Evolutionary conservation across 2,797 vertebrate genomes (phyloP).

Genomic region (Gobio occitaniae): DNA sequence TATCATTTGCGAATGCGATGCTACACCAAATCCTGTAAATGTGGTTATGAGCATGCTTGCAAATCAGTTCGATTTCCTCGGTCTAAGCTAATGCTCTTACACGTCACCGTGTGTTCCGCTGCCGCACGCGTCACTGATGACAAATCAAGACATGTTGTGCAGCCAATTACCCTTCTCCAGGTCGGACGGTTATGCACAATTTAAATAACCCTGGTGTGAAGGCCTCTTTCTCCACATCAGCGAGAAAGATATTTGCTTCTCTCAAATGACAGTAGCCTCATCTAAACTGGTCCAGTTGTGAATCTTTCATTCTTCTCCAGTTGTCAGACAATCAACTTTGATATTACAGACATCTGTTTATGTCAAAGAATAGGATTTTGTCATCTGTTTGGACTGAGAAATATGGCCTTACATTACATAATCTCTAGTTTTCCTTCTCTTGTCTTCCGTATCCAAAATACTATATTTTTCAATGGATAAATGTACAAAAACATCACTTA

Average conservation of each 20-base stretch:
- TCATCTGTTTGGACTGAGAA: conserved; percentile 59
- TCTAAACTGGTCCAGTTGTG: conserved; percentile 50
- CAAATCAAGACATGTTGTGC: conserved; percentile 58
- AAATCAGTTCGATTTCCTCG: conserved; percentile 56
- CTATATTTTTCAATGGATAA: conserved; percentile 35
- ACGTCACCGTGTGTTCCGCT: conserved; percentile 36
- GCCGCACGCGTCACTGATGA: conserved; percentile 56
- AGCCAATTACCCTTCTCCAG: conserved; percentile 61
- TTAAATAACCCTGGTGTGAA: conserved; percentile 55
- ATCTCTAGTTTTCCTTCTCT: conserved; percentile 52
- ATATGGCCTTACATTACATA: conserved; percentile 58
- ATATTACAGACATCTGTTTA: conserved; percentile 64
- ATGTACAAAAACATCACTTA: conserved; percentile 34
- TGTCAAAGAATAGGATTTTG: conserved; percentile 58
- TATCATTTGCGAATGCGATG: conserved; percentile 22
- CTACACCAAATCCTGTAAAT: conserved; percentile 44
- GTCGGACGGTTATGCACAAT: conserved; percentile 53
- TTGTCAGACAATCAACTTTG: conserved; percentile 60
- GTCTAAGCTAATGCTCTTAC: conserved; percentile 56
- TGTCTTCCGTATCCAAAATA: conserved; percentile 27
- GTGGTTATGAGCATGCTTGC: conserved; percentile 49
- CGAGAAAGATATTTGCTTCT: conserved; percentile 57
- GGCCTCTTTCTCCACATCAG: conserved; percentile 59
- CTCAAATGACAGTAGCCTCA: conserved; percentile 58
- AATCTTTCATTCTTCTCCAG: conserved; percentile 55